Evolutionary conservation across 2,888 invertebrate species (phyloP), one percentile per base, ranked within the genome.

Genomic region (Drosophila dives): DNA sequence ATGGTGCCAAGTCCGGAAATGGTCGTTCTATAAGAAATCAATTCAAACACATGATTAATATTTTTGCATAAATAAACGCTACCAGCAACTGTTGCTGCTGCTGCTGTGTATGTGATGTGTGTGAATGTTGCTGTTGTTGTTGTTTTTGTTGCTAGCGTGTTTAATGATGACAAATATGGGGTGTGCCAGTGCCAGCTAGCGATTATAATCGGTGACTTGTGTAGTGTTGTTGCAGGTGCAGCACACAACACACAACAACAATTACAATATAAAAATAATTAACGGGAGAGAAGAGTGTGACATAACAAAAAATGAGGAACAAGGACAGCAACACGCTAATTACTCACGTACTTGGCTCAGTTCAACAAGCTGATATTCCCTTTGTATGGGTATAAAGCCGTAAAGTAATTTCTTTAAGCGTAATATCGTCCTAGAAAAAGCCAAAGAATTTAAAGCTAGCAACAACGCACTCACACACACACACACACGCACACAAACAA

Each of bases 351-450:
- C 91, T 77, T 89, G 86, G 72, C 80, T 80, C 89, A 91, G 83
- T 91, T 91, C 90, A 83, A 89, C 80, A 74, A 91, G 80, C 83
- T 90, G 91, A 75, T 90, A 90, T 81, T 91, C 91, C 65, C 88
- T 86, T 79, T 90, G 88, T 82, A 91, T 89, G 71, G 91, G 91
- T 78, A 91, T 91, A 75, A 91, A 88, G 85, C 91, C 91, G 80
- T 89, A 91, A 80, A 91, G 91, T 63, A 91, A 91, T 83, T 91
- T 91, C 88, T 91, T 88, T 71, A 91, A 86, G 81, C 85, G 91
- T 60, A 91, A 84, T 72, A 90, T 90, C 77, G 86, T 85, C 91
- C 91, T 91, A 91, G 64, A 83, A 89, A 66, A 80, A 83, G 71
- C 70, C 65, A 83, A 61, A 71, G 55, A 58, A 48, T 61, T 67